phyloP scores from a whole-genome alignment of 2,113 vertebrate species.

The Arenaria interpres region DNA sequence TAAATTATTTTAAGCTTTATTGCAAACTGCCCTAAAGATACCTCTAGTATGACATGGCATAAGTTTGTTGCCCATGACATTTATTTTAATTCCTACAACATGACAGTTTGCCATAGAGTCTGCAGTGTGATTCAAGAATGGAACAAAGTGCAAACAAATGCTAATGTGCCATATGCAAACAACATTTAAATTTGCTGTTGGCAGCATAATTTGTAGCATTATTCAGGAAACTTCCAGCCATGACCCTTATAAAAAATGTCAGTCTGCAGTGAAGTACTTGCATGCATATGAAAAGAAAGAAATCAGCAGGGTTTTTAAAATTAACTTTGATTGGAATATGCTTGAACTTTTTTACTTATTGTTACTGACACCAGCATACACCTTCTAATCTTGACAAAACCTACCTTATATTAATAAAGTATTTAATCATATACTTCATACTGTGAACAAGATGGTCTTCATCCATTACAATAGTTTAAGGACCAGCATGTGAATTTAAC shows the following conservation, averaged over 20 bases:
- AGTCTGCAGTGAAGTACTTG: background rate
- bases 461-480: background rate
- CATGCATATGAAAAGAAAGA: background rate
- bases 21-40: background rate
- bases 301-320: background rate
- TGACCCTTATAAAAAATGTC: background rate
- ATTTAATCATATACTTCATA: background rate
- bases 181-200: conserved; percentile 22
- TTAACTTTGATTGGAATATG: background rate
- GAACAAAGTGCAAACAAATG: conserved; percentile 29
- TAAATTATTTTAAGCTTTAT: background rate
- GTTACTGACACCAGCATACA: background rate
- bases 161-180: conserved; percentile 10
- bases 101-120: conserved; percentile 4
- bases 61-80: background rate
- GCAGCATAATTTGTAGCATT: background rate
- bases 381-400: background rate
- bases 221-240: background rate
- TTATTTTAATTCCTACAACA: background rate
- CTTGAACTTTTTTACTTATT: background rate
- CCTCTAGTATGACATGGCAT: background rate
- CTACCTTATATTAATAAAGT: background rate
- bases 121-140: background rate
- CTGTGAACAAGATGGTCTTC: background rate
- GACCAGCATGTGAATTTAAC: background rate